Percentiles rank a stretch among this genome's conserved stretches.
These are phyloP conservation scores for Iphiclides podalirius DNA, from an alignment of 2,888 invertebrate genomes.

Conservation along the genomic window DNA sequence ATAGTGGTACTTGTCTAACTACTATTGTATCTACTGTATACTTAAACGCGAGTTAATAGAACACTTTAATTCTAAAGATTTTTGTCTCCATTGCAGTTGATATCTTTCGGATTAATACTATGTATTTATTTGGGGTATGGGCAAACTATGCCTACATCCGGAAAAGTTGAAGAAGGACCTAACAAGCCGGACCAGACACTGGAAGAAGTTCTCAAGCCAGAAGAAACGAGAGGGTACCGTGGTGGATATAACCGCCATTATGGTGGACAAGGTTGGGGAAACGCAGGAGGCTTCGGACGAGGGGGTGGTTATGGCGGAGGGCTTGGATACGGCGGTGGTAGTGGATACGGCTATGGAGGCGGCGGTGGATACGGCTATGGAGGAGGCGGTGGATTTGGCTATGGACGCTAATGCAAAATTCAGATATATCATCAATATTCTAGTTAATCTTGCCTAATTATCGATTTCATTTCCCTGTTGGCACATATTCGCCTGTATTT, in stretches of 20 bases:
- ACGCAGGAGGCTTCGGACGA: neutral
- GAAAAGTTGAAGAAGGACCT: neutral
- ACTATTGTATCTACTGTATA: too few relatives aligned
- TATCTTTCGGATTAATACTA: neutral
- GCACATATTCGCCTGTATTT: too few relatives aligned
- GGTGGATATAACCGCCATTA: constrained; percentile 7
- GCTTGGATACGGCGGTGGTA: constrained; percentile 4
- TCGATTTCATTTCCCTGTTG: too few relatives aligned
- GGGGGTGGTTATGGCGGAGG: constrained; percentile 18
- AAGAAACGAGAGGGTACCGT: constrained; percentile 30
- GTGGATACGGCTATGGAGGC: constrained; percentile 25
- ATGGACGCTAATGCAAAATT: too few relatives aligned
- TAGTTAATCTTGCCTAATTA: too few relatives aligned
- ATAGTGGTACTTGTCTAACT: too few relatives aligned
- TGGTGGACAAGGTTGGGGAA: neutral
- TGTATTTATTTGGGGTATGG: neutral
- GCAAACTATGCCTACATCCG: constrained; percentile 8
- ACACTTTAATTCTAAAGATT: neutral
- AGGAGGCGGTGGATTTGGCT: constrained; percentile 30
- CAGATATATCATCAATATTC: too few relatives aligned
- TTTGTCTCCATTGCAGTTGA: constrained; percentile 5
- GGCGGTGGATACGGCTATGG: constrained; percentile 23
- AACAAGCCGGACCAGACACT: constrained; percentile 19
- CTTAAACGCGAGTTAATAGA: too few relatives aligned
- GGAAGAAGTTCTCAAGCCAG: constrained; percentile 30